Conservation (phyloP, 2,113 vertebrate species). For the Pseudorasbora parva region DNA sequence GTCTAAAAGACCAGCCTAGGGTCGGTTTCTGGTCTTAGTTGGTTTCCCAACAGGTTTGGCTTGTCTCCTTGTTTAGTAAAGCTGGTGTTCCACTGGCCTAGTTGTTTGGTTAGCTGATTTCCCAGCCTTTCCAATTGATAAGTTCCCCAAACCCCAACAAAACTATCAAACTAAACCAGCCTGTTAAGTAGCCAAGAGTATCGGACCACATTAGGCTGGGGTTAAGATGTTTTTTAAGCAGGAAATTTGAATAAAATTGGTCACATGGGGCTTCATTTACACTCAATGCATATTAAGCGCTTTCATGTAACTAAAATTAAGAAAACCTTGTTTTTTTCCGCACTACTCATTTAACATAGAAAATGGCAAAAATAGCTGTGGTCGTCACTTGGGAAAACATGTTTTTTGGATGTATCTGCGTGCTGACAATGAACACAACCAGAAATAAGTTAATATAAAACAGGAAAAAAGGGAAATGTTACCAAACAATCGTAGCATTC, state of each 20-base stretch:
- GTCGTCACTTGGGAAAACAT: background rate
- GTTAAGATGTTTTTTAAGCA: too few relatives aligned
- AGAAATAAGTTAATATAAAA: background rate
- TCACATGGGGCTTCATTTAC: too few relatives aligned
- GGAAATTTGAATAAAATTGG: too few relatives aligned
- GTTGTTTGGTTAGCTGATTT: background rate
- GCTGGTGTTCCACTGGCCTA: background rate
- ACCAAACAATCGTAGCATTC: background rate
- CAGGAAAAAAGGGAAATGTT: background rate
- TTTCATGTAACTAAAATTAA: too few relatives aligned
- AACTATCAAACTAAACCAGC: background rate
- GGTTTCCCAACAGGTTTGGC: background rate
- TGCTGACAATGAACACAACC: background rate
- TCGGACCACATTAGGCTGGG: too few relatives aligned
- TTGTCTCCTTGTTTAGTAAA: background rate
- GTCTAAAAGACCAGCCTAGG: background rate
- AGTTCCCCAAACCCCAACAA: background rate
- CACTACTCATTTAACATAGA: slow-evolving; percentile 10
- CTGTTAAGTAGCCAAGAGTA: too few relatives aligned
- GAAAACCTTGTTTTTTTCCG: background rate
- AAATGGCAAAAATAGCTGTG: background rate
- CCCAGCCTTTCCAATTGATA: background rate
- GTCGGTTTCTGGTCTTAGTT: background rate
- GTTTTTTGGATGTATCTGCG: slow-evolving; percentile 1
- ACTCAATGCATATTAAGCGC: too few relatives aligned